Conservation (phyloP, 1,140 invertebrate genomes). For the Macrostomum lignano region DNA sequence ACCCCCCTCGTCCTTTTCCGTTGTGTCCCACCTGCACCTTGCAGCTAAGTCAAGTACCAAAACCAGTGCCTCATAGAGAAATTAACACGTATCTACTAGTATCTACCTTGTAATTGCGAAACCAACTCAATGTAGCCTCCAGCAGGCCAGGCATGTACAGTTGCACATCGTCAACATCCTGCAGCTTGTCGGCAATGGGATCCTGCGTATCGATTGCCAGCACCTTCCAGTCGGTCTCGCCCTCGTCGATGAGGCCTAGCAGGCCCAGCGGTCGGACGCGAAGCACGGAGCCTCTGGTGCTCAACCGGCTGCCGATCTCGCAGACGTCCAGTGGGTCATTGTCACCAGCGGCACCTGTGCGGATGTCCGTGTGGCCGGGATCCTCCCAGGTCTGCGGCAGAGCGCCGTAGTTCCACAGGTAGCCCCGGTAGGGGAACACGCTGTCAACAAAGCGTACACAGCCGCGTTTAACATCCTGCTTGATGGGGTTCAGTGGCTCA, state of each 20-base stretch:
- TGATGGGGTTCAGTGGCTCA: slow-evolving; percentile 75
- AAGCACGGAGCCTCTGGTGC: slow-evolving; percentile 42
- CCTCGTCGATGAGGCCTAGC: slow-evolving; percentile 59
- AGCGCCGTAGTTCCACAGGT: slow-evolving; percentile 99
- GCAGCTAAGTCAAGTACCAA: too few relatives aligned
- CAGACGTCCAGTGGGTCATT: slow-evolving; percentile 95
- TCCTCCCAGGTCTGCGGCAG: slow-evolving; percentile 96
- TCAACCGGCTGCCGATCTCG: slow-evolving; percentile 50
- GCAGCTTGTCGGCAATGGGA: slow-evolving; percentile 51
- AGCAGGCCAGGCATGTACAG: slow-evolving; percentile 65
- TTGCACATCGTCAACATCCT: slow-evolving; percentile 56
- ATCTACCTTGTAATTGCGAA: slow-evolving; percentile 94
- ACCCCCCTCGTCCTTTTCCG: too few relatives aligned
- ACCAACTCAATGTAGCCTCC: slow-evolving; percentile 50
- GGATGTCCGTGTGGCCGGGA: slow-evolving; percentile 54
- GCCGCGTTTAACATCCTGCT: slow-evolving; percentile 90
- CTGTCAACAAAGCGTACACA: slow-evolving; percentile 78
- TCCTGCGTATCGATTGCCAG: slow-evolving; percentile 70
- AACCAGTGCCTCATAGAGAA: too few relatives aligned
- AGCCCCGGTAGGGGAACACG: slow-evolving; percentile 90
- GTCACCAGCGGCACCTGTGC: slow-evolving; percentile 68
- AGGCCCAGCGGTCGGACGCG: slow-evolving; percentile 68
- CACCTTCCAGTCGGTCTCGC: slow-evolving; percentile 93
- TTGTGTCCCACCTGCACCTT: too few relatives aligned
- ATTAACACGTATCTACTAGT: too few relatives aligned